These are phyloP conservation scores for Parelbella ahira DNA, from an alignment of 2,888 invertebrate species.

Conservation along the genomic window DNA sequence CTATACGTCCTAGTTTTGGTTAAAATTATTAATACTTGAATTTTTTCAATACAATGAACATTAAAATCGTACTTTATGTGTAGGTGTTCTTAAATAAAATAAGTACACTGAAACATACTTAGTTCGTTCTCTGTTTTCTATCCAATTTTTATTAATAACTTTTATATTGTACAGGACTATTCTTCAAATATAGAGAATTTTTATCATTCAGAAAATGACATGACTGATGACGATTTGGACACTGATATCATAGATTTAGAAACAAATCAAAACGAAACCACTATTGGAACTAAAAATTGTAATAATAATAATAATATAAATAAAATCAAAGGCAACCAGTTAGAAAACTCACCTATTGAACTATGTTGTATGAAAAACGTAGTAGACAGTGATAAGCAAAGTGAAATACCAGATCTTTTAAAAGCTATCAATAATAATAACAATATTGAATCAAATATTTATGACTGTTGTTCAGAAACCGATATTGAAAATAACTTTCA, in stretches of 20 bases:
- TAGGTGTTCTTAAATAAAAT: too few relatives aligned
- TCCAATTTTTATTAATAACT: constrained; percentile 26
- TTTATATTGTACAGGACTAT: too few relatives aligned
- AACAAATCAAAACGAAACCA: constrained; percentile 40
- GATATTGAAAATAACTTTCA: constrained; percentile 74
- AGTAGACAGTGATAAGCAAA: constrained; percentile 35
- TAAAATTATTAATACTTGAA: not conserved
- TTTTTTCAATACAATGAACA: too few relatives aligned
- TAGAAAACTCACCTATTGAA: constrained; percentile 10
- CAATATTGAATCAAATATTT: constrained; percentile 37
- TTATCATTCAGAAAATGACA: constrained; percentile 77
- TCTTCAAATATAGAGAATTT: constrained; percentile 70
- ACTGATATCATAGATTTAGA: constrained; percentile 45
- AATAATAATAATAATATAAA: constrained; percentile 38
- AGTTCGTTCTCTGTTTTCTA: not conserved
- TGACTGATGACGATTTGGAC: constrained; percentile 74
- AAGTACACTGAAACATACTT: too few relatives aligned
- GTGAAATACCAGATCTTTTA: constrained; percentile 68
- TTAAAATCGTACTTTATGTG: too few relatives aligned
- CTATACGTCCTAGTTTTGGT: constrained; percentile 5
- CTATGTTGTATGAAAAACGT: not conserved
- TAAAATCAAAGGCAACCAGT: constrained; percentile 28
- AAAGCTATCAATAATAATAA: constrained; percentile 53
- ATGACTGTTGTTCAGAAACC: constrained; percentile 57
- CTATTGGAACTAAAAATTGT: constrained; percentile 45